A percentile compares a stretch with the other conserved stretches of the same genome.
These are phyloP conservation scores for Virgularia gustaviana DNA, from an alignment of 92 coral and sea anemone species.

Conservation along the genomic window DNA sequence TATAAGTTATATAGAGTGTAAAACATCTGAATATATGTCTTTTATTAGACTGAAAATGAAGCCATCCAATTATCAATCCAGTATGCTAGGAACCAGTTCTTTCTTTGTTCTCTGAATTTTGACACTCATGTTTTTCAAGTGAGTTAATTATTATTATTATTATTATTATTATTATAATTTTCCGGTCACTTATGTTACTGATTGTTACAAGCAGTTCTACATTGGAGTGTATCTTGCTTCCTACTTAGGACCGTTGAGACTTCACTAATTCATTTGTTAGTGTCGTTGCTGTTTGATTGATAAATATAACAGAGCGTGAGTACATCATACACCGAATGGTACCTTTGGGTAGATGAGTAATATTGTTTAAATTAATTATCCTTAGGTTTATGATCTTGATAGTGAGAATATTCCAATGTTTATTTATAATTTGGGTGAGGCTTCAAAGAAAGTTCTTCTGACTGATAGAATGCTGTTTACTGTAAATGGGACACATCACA, in stretches of 20 bases:
- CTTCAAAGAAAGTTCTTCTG: conserved; percentile 65
- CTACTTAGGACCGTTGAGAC: too few relatives aligned
- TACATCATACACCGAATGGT: too few relatives aligned
- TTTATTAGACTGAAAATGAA: conserved; percentile 61
- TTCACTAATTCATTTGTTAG: too few relatives aligned
- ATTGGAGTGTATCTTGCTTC: too few relatives aligned
- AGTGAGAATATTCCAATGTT: conserved; percentile 91
- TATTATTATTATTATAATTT: too few relatives aligned
- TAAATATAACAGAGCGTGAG: too few relatives aligned
- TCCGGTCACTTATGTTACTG: too few relatives aligned
- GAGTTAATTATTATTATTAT: neutral
- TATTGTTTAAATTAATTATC: too few relatives aligned
- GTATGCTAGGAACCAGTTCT: conserved; percentile 92
- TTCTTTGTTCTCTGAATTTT: conserved; percentile 73
- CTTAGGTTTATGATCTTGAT: conserved; percentile 90
- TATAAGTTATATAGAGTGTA: too few relatives aligned
- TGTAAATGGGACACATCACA: conserved; percentile 57
- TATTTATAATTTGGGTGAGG: conserved; percentile 76
- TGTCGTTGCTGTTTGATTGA: too few relatives aligned
- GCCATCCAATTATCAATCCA: conserved; percentile 77
- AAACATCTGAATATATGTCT: too few relatives aligned
- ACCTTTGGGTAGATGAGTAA: neutral
- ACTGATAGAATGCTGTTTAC: conserved; percentile 86
- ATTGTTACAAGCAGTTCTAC: too few relatives aligned
- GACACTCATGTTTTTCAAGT: conserved; percentile 80